Evolutionary conservation across 2,888 invertebrate species (phyloP).

Genomic region (Napeogenes inachia): DNA sequence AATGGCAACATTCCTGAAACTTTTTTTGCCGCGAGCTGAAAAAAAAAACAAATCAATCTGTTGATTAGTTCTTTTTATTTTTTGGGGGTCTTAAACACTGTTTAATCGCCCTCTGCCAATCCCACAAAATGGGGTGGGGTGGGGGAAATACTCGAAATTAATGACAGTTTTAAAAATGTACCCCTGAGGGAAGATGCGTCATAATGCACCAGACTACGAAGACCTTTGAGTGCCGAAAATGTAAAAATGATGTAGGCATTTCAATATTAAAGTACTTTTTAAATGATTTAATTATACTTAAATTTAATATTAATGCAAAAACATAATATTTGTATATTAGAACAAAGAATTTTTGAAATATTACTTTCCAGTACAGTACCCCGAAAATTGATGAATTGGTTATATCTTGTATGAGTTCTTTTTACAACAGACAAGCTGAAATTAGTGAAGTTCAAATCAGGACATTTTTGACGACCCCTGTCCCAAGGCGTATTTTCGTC

Average conservation of each 20-base stretch:
- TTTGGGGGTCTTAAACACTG: constrained; percentile 69
- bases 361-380: too few relatives aligned
- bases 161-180: constrained; percentile 66
- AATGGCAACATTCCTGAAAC: neutral
- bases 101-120: constrained; percentile 64
- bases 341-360: too few relatives aligned
- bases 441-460: constrained; percentile 54
- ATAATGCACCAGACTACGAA: constrained; percentile 26
- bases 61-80: constrained; percentile 71
- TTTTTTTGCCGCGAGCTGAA: constrained; percentile 41
- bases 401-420: constrained; percentile 11
- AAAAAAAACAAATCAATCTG: constrained; percentile 64
- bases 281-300: neutral
- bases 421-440: constrained; percentile 31
- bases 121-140: constrained; percentile 48
- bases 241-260: neutral
- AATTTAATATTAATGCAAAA: too few relatives aligned
- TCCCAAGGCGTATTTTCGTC: constrained; percentile 52
- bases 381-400: neutral
- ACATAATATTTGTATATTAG: too few relatives aligned
- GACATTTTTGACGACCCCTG: constrained; percentile 36
- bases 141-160: constrained; percentile 60
- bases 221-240: constrained; percentile 5
- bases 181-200: constrained; percentile 43
- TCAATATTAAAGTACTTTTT: neutral